A percentile compares a stretch with the other conserved stretches of the same genome.
phyloP scores from a whole-genome alignment of 1,140 invertebrate genomes.

The Tenebrio molitor region DNA sequence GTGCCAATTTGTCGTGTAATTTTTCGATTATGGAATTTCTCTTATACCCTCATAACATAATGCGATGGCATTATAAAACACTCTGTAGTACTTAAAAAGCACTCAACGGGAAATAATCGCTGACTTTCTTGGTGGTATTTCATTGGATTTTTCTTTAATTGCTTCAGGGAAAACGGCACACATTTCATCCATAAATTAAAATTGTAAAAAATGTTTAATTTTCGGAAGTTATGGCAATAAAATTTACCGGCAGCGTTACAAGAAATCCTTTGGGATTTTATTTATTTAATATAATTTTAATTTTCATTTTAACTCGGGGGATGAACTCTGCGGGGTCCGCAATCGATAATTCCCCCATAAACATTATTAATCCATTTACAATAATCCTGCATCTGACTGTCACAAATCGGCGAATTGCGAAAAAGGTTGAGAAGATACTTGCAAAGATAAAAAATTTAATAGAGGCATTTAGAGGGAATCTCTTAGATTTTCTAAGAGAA shows the following conservation, averaged over 20 bases:
- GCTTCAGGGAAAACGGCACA: neutral
- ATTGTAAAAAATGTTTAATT: neutral
- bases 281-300: neutral
- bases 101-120: too few relatives aligned
- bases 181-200: neutral
- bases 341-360: too few relatives aligned
- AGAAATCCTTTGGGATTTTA: neutral
- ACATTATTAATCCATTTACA: too few relatives aligned
- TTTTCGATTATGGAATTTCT: too few relatives aligned
- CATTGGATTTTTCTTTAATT: neutral
- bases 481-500: constrained; percentile 27
- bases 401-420: too few relatives aligned
- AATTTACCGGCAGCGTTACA: neutral
- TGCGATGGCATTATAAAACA: too few relatives aligned
- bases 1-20: too few relatives aligned
- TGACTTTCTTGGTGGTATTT: neutral
- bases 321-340: too few relatives aligned
- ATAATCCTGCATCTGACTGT: too few relatives aligned
- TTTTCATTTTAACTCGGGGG: too few relatives aligned
- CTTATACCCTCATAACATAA: too few relatives aligned
- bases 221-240: neutral
- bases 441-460: constrained; percentile 10
- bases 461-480: constrained; percentile 17
- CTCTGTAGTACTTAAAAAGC: too few relatives aligned
- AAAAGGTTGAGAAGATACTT: neutral